Percentiles rank a stretch among this genome's conserved stretches.
These are phyloP conservation scores for Hiodon alosoides DNA, from an alignment of 2,113 vertebrate species.

Conservation along the genomic window DNA sequence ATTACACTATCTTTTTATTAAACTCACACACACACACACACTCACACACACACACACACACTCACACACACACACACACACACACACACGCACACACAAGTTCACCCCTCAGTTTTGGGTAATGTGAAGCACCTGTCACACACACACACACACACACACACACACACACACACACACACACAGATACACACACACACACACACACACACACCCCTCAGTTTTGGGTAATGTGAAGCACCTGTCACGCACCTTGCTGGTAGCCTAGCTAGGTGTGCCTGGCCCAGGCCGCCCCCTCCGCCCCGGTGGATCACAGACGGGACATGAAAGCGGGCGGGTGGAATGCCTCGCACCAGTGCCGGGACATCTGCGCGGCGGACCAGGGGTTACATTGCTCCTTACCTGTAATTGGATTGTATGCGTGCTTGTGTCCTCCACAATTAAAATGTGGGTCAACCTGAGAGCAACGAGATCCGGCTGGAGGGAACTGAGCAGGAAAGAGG, in stretches of 20 bases:
- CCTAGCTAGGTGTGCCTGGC: background rate
- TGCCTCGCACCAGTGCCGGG: background rate
- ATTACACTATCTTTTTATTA: too few species aligned
- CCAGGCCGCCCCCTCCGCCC: background rate
- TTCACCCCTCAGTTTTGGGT: background rate
- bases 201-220: background rate
- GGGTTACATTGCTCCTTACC: background rate
- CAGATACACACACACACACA: too few species aligned
- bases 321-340: background rate
- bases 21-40: background rate
- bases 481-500: constrained; percentile 11
- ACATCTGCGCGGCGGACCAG: background rate
- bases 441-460: constrained; percentile 32
- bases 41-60: too few species aligned
- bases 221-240: constrained; percentile 23
- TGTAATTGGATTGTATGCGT: constrained; percentile 31
- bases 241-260: constrained; percentile 11
- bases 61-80: too few species aligned
- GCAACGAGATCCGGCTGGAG: constrained; percentile 31
- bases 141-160: background rate
- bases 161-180: too few species aligned
- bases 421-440: constrained; percentile 5
- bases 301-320: background rate
- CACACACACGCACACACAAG: background rate
- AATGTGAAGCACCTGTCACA: constrained; percentile 24